Base-by-base conservation (phyloP, 2,797 vertebrate genomes). In the Sebastes itinus region DNA sequence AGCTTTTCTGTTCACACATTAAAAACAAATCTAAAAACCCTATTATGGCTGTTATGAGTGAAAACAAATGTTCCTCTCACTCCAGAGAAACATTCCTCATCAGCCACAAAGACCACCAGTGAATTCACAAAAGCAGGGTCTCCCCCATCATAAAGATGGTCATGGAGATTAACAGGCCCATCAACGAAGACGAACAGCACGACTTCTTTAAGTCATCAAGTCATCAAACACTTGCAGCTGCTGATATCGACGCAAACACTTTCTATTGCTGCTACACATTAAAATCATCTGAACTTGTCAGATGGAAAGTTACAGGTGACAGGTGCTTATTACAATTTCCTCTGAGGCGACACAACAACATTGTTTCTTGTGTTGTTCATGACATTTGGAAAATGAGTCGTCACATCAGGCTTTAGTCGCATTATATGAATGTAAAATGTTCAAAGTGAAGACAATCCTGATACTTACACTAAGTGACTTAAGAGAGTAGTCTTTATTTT, bases 41-140 rank as follows among this genome's bases (percentile, higher is more conserved):
- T 58, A 5, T 61, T 42, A 32, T 16, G 7, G 38, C 16, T 49
- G 61, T 16, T 67, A 33, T 54, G 64, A 33, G 49, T 25, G 30
- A 58, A 46, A 87, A 60, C 8, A 49, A 49, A 61, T 46, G 70
- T 0, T 16, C 54, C 28, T 22, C 30, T 33, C 9, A 68, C 35
- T 46, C 58, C 27, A 58, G 72, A 46, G 63, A 72, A 75, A 54
- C 61, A 72, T 49, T 49, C 42, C 32, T 38, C 49, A 62, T 66
- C 33, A 20, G 5, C 56, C 52, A 27, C 64, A 80, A 28, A 80
- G 38, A 71, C 54, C 32, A 23, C 32, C 58, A 32, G 46, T 30
- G 52, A 71, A 11, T 71, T 54, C 38, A 63, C 54, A n/a, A 84
- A 71, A 67, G 22, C 52, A 22, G 71, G 6, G 52, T 74, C 61